A percentile compares a stretch with the other conserved stretches of the same genome.
Evolutionary conservation across 1,140 invertebrate genomes (phyloP).

Genomic region (Papilio aristodemus): DNA sequence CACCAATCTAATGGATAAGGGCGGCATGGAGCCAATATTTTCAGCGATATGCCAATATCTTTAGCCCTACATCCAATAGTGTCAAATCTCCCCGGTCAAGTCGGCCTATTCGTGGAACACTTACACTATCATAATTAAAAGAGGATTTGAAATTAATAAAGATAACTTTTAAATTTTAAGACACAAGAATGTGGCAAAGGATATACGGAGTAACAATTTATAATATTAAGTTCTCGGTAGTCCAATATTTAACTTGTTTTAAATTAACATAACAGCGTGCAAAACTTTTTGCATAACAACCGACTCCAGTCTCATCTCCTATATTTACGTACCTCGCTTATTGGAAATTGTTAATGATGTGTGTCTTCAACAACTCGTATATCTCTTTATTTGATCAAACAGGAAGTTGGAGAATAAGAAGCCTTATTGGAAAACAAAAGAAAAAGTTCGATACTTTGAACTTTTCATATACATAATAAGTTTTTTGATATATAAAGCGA

Average conservation of each 20-base stretch:
- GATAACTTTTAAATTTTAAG: background rate
- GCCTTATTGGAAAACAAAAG: constrained; percentile 10
- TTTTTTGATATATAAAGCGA: too few relatives aligned
- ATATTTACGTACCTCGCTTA: constrained; percentile 1
- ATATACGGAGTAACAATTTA: background rate
- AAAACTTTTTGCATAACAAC: constrained; percentile 14
- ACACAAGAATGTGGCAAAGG: too few relatives aligned
- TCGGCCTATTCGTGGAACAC: too few relatives aligned
- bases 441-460: background rate
- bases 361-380: constrained; percentile 7
- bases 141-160: background rate
- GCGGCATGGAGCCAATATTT: too few relatives aligned
- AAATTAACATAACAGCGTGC: constrained; percentile 14
- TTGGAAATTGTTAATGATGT: constrained; percentile 13
- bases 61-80: too few relatives aligned
- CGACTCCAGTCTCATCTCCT: constrained; percentile 2
- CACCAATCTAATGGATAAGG: too few relatives aligned
- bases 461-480: too few relatives aligned
- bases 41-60: too few relatives aligned
- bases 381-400: constrained; percentile 9
- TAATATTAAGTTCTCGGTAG: background rate
- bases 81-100: too few relatives aligned
- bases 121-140: too few relatives aligned
- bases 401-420: background rate
- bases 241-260: constrained; percentile 1